A percentile compares a stretch with the other conserved stretches of the same genome.
Conservation (phyloP, 1,140 invertebrate species). For the Drosophila arawakana region DNA sequence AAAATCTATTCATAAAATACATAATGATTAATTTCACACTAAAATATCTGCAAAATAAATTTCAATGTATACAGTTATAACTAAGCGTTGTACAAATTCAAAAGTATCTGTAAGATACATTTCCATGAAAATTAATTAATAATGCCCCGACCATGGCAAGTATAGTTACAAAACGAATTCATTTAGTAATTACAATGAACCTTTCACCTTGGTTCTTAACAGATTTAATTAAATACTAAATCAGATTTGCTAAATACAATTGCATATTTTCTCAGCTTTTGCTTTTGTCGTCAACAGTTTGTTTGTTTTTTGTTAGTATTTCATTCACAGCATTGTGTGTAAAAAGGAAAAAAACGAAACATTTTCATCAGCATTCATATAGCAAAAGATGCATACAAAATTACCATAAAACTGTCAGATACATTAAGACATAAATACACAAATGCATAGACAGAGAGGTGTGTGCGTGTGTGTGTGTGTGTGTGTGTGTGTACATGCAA, state of each 20-base stretch:
- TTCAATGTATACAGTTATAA: no score
- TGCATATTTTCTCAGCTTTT: not conserved
- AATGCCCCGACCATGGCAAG: not conserved
- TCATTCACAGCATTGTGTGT: slow-evolving; percentile 47
- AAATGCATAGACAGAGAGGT: not conserved
- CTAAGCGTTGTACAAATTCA: not conserved
- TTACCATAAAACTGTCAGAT: slow-evolving; percentile 69
- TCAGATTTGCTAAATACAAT: not conserved
- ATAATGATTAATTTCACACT: not conserved
- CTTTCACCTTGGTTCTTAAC: slow-evolving; percentile 9
- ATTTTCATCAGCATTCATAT: slow-evolving; percentile 54
- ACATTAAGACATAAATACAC: slow-evolving; percentile 47
- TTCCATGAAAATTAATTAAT: not conserved
- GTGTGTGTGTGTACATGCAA: slow-evolving; percentile 50
- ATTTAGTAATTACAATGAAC: not conserved
- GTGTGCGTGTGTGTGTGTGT: slow-evolving; percentile 25
- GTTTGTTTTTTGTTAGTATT: slow-evolving; percentile 36
- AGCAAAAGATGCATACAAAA: slow-evolving; percentile 72
- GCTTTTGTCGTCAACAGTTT: slow-evolving; percentile 5
- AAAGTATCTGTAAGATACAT: slow-evolving; percentile 7
- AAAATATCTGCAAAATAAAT: not conserved
- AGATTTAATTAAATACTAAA: slow-evolving; percentile 8
- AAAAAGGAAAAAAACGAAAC: slow-evolving; percentile 34
- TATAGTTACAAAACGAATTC: not conserved
- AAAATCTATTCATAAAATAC: no score